Percentiles rank a stretch among this genome's conserved stretches.
These are phyloP conservation scores for Meloe dianella DNA, from an alignment of 2,888 invertebrate species.

Conservation along the genomic window DNA sequence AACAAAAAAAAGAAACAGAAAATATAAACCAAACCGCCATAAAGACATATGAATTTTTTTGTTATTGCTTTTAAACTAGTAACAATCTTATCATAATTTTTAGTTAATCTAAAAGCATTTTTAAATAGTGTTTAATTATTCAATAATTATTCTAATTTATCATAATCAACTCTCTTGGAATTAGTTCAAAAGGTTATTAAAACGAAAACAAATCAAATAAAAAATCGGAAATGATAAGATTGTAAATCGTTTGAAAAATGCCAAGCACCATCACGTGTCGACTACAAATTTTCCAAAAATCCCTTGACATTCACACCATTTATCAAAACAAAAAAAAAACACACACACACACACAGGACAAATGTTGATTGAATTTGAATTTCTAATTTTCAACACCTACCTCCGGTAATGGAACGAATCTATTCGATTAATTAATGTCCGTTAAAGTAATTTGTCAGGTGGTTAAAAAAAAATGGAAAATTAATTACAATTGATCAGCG, in stretches of 20 bases:
- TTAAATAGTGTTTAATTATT: background rate
- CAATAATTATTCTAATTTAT: background rate
- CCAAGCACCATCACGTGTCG: too few species aligned
- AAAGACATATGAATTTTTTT: background rate
- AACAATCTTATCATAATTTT: background rate
- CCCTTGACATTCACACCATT: background rate
- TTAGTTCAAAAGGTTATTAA: background rate
- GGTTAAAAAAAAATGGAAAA: too few species aligned
- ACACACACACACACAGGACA: too few species aligned
- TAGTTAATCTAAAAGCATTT: background rate
- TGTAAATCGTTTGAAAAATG: background rate
- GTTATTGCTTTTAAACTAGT: background rate
- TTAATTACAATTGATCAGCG: too few species aligned
- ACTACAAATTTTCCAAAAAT: background rate
- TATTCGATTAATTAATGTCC: conserved; percentile 8
- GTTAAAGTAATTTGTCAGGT: background rate
- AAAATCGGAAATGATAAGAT: background rate
- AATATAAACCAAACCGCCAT: background rate
- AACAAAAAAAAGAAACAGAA: too few species aligned
- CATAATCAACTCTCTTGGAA: background rate
- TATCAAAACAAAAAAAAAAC: conserved; percentile 11
- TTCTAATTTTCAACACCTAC: conserved; percentile 31
- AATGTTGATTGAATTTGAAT: conserved; percentile 20
- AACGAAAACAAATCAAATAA: too few species aligned
- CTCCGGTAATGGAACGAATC: conserved; percentile 14